phyloP scores from a whole-genome alignment of 2,113 vertebrate genomes.

The Xiphorhynchus elegans region DNA sequence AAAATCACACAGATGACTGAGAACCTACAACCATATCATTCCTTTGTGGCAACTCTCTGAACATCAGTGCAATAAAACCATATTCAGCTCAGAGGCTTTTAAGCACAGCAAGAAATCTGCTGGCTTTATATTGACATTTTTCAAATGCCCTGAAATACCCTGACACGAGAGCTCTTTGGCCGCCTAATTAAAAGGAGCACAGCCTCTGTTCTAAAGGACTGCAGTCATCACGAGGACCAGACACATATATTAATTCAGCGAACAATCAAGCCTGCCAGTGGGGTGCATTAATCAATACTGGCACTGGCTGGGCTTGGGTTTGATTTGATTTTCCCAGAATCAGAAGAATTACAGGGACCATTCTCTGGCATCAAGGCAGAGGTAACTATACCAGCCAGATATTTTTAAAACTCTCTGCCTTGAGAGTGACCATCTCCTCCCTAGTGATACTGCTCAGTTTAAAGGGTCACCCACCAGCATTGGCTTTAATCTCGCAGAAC shows the following conservation, averaged over 20 bases:
- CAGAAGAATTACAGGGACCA: not conserved
- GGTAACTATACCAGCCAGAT: not conserved
- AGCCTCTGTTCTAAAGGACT: slow-evolving; percentile 20
- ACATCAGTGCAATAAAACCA: not conserved
- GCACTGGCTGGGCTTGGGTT: not conserved
- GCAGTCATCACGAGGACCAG: not conserved
- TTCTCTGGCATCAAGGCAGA: not conserved
- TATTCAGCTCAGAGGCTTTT: not conserved
- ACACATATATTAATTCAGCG: not conserved
- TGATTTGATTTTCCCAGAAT: slow-evolving; percentile 41
- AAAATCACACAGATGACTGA: not conserved
- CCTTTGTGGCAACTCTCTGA: not conserved
- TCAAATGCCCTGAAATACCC: slow-evolving; percentile 16
- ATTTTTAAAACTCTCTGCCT: not conserved
- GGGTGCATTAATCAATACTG: slow-evolving; percentile 36
- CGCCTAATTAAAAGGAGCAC: slow-evolving; percentile 41
- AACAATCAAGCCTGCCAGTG: slow-evolving; percentile 19
- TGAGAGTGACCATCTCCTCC: not conserved
- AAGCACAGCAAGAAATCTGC: slow-evolving; percentile 22
- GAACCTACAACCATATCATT: not conserved
- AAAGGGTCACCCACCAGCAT: not conserved
- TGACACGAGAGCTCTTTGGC: not conserved
- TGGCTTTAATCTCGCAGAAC: not conserved
- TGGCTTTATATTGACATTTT: slow-evolving; percentile 16
- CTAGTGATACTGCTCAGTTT: not conserved